Conservation (phyloP, 1,140 invertebrate species). For the Heliconius hewitsoni region DNA sequence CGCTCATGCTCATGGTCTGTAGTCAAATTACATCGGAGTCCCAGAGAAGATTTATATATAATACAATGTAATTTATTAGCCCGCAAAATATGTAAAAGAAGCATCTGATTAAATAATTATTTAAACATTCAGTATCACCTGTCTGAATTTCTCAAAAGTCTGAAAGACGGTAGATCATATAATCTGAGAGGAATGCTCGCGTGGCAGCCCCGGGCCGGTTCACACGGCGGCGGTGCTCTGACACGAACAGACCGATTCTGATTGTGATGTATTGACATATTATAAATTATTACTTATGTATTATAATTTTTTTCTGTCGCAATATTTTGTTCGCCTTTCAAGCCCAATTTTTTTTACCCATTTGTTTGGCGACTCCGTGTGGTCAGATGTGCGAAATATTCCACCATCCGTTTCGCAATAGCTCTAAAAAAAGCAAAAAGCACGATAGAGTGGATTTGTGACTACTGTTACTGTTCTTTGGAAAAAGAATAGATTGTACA, state of each 20-base stretch:
- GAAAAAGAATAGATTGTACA: too few species aligned
- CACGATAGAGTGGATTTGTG: too few species aligned
- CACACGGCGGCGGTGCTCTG: conserved; percentile 19
- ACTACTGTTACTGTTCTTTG: too few species aligned
- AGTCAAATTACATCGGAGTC: too few species aligned
- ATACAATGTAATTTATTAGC: neutral
- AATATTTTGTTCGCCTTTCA: too few species aligned
- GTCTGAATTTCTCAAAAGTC: conserved; percentile 12
- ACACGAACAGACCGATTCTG: conserved; percentile 8
- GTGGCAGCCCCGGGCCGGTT: conserved; percentile 31
- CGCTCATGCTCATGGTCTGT: too few species aligned
- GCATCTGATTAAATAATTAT: conserved; percentile 8
- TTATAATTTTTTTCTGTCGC: too few species aligned
- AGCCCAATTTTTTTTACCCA: too few species aligned
- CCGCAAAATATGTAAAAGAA: neutral
- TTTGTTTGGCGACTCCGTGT: too few species aligned
- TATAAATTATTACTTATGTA: neutral
- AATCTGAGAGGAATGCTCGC: conserved; percentile 35
- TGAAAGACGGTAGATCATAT: conserved; percentile 1
- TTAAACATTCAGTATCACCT: neutral
- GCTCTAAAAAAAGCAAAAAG: too few species aligned
- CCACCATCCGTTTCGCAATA: too few species aligned
- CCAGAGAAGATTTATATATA: neutral
- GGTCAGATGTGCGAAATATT: too few species aligned
- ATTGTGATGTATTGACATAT: conserved; percentile 15